phyloP scores from a whole-genome alignment of 2,888 invertebrate genomes.

The Mongoloraphidia duomilia region DNA sequence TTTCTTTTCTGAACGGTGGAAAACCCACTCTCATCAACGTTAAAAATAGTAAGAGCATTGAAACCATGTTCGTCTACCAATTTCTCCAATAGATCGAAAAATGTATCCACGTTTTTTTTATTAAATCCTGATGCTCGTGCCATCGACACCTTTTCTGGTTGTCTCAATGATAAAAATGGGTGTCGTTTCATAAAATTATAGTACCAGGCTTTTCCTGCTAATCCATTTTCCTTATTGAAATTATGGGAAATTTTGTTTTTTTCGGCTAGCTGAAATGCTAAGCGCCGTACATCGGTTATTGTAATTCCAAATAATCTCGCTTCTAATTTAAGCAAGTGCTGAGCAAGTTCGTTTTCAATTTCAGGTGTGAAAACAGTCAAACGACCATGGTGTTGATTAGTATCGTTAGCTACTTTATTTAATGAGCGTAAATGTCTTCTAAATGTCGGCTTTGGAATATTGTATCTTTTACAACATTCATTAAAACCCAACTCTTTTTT shows the following conservation, averaged over 20 bases:
- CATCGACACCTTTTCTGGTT: constrained; percentile 14
- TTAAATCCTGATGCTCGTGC: constrained; percentile 13
- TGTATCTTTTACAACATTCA: constrained; percentile 10
- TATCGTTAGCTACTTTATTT: constrained; percentile 12
- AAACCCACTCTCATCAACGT: constrained; percentile 16
- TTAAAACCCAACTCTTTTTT: constrained; percentile 9
- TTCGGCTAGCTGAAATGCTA: constrained; percentile 11
- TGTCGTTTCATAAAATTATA: constrained; percentile 12
- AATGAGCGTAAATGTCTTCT: constrained; percentile 8
- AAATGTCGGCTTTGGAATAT: constrained; percentile 12
- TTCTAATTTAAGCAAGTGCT: constrained; percentile 12
- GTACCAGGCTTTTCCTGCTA: constrained; percentile 10
- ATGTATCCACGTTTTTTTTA: constrained; percentile 12
- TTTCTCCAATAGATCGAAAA: constrained; percentile 15
- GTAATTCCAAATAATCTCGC: constrained; percentile 10
- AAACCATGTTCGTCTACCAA: constrained; percentile 12
- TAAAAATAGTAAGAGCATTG: constrained; percentile 12
- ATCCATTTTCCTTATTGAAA: constrained; percentile 8
- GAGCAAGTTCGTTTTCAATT: constrained; percentile 11
- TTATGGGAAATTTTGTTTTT: constrained; percentile 6
- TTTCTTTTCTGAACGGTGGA: constrained; percentile 13
- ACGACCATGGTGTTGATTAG: constrained; percentile 7
- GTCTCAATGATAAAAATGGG: constrained; percentile 10
- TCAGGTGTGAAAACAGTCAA: constrained; percentile 6
- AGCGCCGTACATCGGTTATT: constrained; percentile 7